phyloP scores from a whole-genome alignment of 1,140 invertebrate genomes.

The Atopsyche davidsoni region DNA sequence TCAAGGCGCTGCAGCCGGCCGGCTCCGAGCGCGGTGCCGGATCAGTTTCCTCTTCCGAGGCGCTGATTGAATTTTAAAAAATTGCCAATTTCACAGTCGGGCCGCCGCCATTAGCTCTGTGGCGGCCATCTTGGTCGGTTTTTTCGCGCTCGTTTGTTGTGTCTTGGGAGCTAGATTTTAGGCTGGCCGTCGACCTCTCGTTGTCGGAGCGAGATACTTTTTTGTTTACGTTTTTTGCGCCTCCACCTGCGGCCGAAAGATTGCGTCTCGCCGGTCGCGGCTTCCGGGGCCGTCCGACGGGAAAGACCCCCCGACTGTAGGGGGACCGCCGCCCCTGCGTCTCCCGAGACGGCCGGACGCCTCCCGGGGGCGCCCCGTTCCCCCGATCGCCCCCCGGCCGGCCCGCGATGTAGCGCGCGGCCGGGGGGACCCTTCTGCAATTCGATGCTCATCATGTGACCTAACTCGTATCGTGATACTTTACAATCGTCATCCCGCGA shows the following conservation, averaged over 20 bases:
- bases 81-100: background rate
- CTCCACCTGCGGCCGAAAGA: background rate
- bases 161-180: conserved; percentile 7
- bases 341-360: too few relatives aligned
- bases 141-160: conserved; percentile 4
- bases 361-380: too few relatives aligned
- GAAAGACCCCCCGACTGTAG: too few relatives aligned
- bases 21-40: conserved; percentile 4
- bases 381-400: too few relatives aligned
- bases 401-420: too few relatives aligned
- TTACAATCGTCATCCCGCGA: too few relatives aligned
- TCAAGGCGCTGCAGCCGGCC: background rate
- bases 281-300: too few relatives aligned
- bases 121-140: background rate
- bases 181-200: conserved; percentile 7
- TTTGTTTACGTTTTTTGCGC: conserved; percentile 3
- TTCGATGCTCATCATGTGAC: too few relatives aligned
- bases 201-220: conserved; percentile 5
- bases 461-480: too few relatives aligned
- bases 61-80: background rate
- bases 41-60: conserved; percentile 1
- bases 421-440: too few relatives aligned
- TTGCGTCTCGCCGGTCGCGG: background rate
- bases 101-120: conserved; percentile 4
- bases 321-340: too few relatives aligned